A percentile compares a stretch with the other conserved stretches of the same genome.
Conservation (phyloP, 2,113 vertebrate genomes). For the Ranitomeya variabilis region DNA sequence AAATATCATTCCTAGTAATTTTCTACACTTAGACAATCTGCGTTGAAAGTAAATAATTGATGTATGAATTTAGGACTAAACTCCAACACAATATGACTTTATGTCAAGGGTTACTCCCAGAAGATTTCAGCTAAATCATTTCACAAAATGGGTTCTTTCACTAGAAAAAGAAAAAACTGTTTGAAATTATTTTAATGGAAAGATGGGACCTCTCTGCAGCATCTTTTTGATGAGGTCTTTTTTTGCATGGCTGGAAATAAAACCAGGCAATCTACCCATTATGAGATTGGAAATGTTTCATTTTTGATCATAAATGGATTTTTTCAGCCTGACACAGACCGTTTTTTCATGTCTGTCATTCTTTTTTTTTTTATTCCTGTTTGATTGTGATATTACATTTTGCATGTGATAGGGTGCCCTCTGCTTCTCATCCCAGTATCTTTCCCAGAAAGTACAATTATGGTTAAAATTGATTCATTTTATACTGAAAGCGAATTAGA, state of each 20-base stretch:
- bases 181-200: conserved; percentile 83
- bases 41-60: conserved; percentile 98
- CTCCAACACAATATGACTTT: conserved; percentile 99
- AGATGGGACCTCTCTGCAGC: conserved; percentile 69
- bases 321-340: conserved; percentile 74
- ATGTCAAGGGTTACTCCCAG: conserved; percentile 99
- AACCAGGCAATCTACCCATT: conserved; percentile 75
- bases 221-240: conserved; percentile 82
- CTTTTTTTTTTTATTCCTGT: background rate
- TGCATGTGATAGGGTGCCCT: conserved; percentile 75
- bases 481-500: conserved; percentile 66
- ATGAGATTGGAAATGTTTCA: conserved; percentile 81
- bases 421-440: conserved; percentile 78
- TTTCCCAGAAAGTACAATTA: conserved; percentile 72
- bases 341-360: conserved; percentile 8
- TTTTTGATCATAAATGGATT: conserved; percentile 87
- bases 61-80: conserved; percentile 99
- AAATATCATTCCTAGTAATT: conserved; percentile 98
- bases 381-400: conserved; percentile 68
- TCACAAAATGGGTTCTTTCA: conserved; percentile 93
- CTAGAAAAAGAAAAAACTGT: conserved; percentile 69
- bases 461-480: conserved; percentile 73
- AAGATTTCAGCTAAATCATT: conserved; percentile 93
- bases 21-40: conserved; percentile 99
- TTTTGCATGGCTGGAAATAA: conserved; percentile 83